Percentiles rank a stretch among this genome's conserved stretches.
These are phyloP conservation scores for Catostylus mosaicus DNA, from an alignment of 30 jellyfish, hydroid and myxozoan species.

Conservation along the genomic window DNA sequence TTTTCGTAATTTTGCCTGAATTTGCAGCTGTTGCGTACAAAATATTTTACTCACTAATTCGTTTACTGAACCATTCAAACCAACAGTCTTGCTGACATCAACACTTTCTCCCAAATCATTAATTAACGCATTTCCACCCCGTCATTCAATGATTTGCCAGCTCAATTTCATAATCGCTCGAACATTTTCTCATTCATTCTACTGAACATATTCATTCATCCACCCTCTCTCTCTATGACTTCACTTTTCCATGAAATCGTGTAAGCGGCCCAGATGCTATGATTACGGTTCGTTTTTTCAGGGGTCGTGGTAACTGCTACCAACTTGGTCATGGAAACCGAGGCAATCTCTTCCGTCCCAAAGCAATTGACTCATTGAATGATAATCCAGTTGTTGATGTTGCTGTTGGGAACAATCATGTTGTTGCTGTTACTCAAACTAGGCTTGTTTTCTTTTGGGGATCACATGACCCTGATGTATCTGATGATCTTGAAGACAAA, in stretches of 20 bases:
- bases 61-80: neutral
- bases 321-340: constrained; percentile 76
- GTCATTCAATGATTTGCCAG: too few species aligned
- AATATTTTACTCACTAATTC: neutral
- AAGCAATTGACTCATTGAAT: constrained; percentile 21
- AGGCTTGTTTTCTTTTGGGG: constrained; percentile 71
- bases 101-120: too few species aligned
- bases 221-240: too few species aligned
- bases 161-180: too few species aligned
- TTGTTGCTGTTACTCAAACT: constrained; percentile 64
- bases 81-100: neutral
- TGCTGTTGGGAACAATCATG: constrained; percentile 70
- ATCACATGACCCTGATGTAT: constrained; percentile 53
- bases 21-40: constrained; percentile 4
- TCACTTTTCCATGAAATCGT: too few species aligned
- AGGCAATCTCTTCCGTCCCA: constrained; percentile 32
- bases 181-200: too few species aligned
- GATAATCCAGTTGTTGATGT: constrained; percentile 45
- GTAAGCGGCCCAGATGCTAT: too few species aligned
- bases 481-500: constrained; percentile 25
- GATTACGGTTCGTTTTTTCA: neutral
- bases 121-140: too few species aligned
- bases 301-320: constrained; percentile 74
- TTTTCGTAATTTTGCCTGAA: neutral
- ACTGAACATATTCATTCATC: too few species aligned